These are phyloP conservation scores for Ptychobarbus kaznakovi DNA, from an alignment of 2,797 vertebrate species.

Conservation along the genomic window DNA sequence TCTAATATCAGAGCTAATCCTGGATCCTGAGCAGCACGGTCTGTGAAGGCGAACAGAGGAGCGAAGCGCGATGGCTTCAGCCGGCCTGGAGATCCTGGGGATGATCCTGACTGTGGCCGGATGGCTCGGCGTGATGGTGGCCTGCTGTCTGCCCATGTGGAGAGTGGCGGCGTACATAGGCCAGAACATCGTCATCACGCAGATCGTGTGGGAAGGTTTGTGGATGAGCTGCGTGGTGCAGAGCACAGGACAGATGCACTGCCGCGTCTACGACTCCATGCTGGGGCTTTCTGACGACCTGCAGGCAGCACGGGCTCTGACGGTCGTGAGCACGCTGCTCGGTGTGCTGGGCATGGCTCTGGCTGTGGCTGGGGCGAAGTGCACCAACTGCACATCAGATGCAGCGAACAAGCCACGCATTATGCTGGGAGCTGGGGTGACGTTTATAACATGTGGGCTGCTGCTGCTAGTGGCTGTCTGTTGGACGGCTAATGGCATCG, in stretches of 20 bases:
- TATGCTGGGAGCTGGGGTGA: conserved; percentile 70
- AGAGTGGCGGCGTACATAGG: conserved; percentile 81
- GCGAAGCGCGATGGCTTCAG: conserved; percentile 73
- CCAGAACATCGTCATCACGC: conserved; percentile 84
- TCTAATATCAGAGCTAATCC: conserved; percentile 73
- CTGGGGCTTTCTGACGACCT: conserved; percentile 78
- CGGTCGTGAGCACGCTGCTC: conserved; percentile 76
- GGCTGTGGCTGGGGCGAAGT: conserved; percentile 80
- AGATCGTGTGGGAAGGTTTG: conserved; percentile 85
- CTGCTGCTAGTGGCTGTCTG: conserved; percentile 79
- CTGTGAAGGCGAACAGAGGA: conserved; percentile 11
- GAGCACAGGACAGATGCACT: conserved; percentile 86
- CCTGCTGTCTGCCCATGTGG: conserved; percentile 85
- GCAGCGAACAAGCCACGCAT: conserved; percentile 76
- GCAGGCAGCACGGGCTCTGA: conserved; percentile 79
- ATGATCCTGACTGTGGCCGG: conserved; percentile 81
- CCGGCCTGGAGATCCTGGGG: conserved; percentile 82
- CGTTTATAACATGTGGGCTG: conserved; percentile 74
- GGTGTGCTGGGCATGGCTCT: conserved; percentile 74
- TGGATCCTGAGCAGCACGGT: conserved; percentile 44
- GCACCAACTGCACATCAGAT: conserved; percentile 81
- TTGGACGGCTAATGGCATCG: conserved; percentile 81
- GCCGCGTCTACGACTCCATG: conserved; percentile 82
- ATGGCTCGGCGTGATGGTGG: conserved; percentile 83
- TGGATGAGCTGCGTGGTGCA: conserved; percentile 87